Base-by-base conservation (phyloP, 2,888 invertebrate species). In the Elysia crispata region DNA sequence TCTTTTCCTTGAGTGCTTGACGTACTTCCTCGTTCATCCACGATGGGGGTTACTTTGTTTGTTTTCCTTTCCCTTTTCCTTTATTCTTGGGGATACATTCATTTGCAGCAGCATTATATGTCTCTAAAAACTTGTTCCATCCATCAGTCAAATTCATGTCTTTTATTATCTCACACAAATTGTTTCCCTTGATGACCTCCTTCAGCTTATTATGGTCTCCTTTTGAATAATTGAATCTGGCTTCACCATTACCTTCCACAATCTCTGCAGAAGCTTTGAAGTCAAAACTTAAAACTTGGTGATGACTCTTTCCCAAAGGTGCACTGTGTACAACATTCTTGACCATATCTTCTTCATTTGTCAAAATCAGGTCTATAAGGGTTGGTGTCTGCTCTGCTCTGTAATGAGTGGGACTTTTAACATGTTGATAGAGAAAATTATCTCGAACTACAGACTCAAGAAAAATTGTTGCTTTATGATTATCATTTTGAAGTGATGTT, bases 321-420 rank as follows among this genome's bases (percentile, higher is more conserved):
- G 72, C 72, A 23, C 25, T n/a, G 8, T 50, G 72, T 23, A 18
- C 23, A 20, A 75, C 23, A 28, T 79, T 54, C 18, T n/a, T 30
- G 18, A 79, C 31, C 79, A 79, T 79, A 8, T n/a, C 41, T 60
- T 79, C 75, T 50, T 79, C 79, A 23, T 79, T 79, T 3, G 79
- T 79, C 18, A 79, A 49, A n/a, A 79, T 49, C 57, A 79, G 64
- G 62, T 79, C 75, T 57, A 79, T 31, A 20, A 79, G 15, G 62
- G 62, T 79, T 20, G 79, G 75, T 1, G 33, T 75, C 64, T 79
- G 79, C 23, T 57, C 49, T 18, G 33, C 75, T 79, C 79, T 79
- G 75, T 28, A 62, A 28, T 76, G 64, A 30, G 76, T 79, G 20
- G 73, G 74, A 54, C 30, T 31, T 28, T 18, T 79, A n/a, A 79